A percentile compares a stretch with the other conserved stretches of the same genome.
Evolutionary conservation across 30 jellyfish, hydroid and myxozoan genomes (phyloP).

Genomic region (Aurelia coerulea): DNA sequence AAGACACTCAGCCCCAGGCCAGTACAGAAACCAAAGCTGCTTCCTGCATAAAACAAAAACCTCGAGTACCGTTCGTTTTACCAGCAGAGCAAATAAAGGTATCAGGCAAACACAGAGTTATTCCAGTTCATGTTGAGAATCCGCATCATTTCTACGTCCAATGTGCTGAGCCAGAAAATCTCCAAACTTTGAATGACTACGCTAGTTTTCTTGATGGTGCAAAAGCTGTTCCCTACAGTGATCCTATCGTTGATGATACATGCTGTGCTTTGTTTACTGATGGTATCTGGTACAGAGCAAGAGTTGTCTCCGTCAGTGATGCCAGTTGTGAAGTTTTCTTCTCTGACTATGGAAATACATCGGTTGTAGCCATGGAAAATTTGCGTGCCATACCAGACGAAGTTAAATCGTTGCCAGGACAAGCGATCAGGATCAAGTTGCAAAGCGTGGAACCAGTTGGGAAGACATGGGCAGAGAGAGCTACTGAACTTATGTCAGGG

Average conservation of each 20-base stretch:
- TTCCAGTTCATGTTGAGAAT: slow-evolving; percentile 61
- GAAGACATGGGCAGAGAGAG: background rate
- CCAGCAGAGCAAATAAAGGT: background rate
- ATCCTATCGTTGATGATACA: slow-evolving; percentile 5
- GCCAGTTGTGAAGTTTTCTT: slow-evolving; percentile 27
- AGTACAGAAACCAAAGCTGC: background rate
- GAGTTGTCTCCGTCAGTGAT: slow-evolving; percentile 26
- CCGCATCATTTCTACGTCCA: slow-evolving; percentile 69
- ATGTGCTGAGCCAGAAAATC: slow-evolving; percentile 43
- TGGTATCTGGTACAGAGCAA: slow-evolving; percentile 76
- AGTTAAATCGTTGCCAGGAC: slow-evolving; percentile 54
- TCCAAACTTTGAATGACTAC: slow-evolving; percentile 44
- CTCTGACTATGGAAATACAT: slow-evolving; percentile 45
- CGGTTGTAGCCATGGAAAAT: background rate
- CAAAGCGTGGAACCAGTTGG: slow-evolving; percentile 39
- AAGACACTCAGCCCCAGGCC: no score
- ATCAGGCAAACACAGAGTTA: slow-evolving; percentile 4
- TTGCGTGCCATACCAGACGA: slow-evolving; percentile 71
- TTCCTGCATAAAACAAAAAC: background rate
- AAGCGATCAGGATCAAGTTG: slow-evolving; percentile 64
- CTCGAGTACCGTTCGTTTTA: slow-evolving; percentile 9
- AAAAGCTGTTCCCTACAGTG: slow-evolving; percentile 7
- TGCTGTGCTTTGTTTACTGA: slow-evolving; percentile 55
- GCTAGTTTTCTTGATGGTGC: slow-evolving; percentile 18
- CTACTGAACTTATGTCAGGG: slow-evolving; percentile 18